Conservation (phyloP, 2,888 invertebrate genomes). For the Lordiphosa andalusiaca region DNA sequence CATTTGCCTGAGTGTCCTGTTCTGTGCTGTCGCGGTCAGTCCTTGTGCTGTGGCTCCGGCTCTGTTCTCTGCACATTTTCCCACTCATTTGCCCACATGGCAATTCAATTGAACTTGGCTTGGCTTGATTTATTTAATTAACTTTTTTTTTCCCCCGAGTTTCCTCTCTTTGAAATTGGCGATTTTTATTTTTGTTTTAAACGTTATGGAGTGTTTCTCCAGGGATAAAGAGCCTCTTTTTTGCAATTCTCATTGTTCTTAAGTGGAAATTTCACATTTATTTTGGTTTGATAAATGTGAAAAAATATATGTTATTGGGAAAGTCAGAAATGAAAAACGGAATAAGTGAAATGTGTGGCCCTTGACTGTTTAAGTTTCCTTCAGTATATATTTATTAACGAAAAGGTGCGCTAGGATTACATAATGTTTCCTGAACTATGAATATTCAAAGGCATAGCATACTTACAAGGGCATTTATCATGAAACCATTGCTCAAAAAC, state of each 20-base stretch:
- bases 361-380: no score
- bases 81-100: slow-evolving; percentile 66
- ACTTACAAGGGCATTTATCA: no score
- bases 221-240: slow-evolving; percentile 15
- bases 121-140: slow-evolving; percentile 74
- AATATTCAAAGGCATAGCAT: no score
- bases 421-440: no score
- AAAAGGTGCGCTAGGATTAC: no score
- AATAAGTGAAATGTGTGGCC: slow-evolving; percentile 11
- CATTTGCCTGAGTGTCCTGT: slow-evolving; percentile 50
- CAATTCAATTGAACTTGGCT: slow-evolving; percentile 73
- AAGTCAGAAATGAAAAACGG: slow-evolving; percentile 16
- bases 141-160: slow-evolving; percentile 37
- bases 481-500: no score
- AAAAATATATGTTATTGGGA: slow-evolving; percentile 6
- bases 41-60: background rate
- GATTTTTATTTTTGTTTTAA: slow-evolving; percentile 18
- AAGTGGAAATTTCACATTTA: slow-evolving; percentile 29
- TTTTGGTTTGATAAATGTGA: background rate
- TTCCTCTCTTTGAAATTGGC: slow-evolving; percentile 12
- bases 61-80: slow-evolving; percentile 45
- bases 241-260: slow-evolving; percentile 46
- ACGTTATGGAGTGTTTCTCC: slow-evolving; percentile 21
- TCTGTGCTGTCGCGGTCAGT: slow-evolving; percentile 13
- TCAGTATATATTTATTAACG: no score